A percentile compares a stretch with the other conserved stretches of the same genome.
Conservation (phyloP, 2,888 invertebrate genomes). For the Cremastobaeus sp. region DNA sequence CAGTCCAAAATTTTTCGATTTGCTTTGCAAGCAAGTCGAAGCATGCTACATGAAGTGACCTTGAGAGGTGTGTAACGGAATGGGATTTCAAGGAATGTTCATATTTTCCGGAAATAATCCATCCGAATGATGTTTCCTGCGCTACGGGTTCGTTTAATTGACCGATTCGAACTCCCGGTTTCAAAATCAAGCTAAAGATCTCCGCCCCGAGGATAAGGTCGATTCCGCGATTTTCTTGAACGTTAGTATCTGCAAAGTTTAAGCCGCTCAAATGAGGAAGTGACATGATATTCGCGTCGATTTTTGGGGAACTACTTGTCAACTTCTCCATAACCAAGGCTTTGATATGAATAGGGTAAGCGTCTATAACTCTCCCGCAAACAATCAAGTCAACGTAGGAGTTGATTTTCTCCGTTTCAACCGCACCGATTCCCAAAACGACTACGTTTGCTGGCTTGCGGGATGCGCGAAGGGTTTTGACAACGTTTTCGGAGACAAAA, state of each 20-base stretch:
- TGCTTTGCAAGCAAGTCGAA: not conserved
- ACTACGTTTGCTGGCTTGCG: no score
- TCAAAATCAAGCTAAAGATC: slow-evolving; percentile 17
- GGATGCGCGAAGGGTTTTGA: no score
- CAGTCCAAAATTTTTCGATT: slow-evolving; percentile 4
- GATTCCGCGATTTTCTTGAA: not conserved
- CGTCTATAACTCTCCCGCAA: no score
- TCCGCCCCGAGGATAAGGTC: slow-evolving; percentile 18
- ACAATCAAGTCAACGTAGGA: no score
- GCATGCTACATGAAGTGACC: not conserved
- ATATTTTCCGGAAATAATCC: slow-evolving; percentile 3
- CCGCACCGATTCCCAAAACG: slow-evolving; percentile 12
- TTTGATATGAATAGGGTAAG: no score
- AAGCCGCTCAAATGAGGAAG: slow-evolving; percentile 3
- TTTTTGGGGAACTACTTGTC: no score
- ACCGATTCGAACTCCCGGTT: slow-evolving; percentile 10
- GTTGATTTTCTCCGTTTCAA: no score
- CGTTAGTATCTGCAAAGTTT: slow-evolving; percentile 8
- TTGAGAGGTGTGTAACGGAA: not conserved
- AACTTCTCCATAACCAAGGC: no score
- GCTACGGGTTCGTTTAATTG: slow-evolving; percentile 5
- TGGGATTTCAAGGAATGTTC: no score
- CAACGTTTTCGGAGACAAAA: slow-evolving; percentile 5
- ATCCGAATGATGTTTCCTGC: slow-evolving; percentile 10
- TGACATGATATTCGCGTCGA: no score